Evolutionary conservation across 2,113 vertebrate species (phyloP).

Genomic region (Phoenicopterus ruber): DNA sequence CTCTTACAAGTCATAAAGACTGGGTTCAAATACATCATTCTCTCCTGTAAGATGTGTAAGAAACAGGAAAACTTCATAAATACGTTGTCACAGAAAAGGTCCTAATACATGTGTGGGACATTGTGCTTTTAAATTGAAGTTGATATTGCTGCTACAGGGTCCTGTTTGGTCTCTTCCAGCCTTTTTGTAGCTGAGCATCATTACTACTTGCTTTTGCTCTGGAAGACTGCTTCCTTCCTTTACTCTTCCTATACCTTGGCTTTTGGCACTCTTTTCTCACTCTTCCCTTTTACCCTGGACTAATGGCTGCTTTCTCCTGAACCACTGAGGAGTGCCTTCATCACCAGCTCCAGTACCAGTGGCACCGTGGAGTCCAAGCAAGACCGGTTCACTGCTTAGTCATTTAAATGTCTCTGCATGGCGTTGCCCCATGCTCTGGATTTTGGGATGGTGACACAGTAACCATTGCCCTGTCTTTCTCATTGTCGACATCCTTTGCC

Average conservation of each 20-base stretch:
- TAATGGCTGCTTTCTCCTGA: not conserved
- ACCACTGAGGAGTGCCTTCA: not conserved
- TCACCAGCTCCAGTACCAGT: not conserved
- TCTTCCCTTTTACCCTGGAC: not conserved
- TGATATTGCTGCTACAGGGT: not conserved
- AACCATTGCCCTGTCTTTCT: not conserved
- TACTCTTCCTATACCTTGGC: not conserved
- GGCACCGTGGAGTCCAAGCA: not conserved
- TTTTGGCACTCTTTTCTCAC: not conserved
- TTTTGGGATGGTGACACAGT: not conserved
- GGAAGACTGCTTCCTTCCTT: not conserved
- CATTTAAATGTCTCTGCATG: not conserved
- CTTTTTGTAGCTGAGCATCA: not conserved
- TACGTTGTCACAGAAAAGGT: not conserved
- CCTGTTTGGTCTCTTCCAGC: not conserved
- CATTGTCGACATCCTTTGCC: not conserved
- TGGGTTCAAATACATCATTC: not conserved
- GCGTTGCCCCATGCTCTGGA: accelerated
- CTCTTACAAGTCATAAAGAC: not conserved
- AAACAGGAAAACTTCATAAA: not conserved
- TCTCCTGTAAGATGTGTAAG: not conserved
- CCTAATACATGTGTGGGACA: not conserved
- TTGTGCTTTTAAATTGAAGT: not conserved
- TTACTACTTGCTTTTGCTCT: not conserved
- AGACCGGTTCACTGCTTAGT: not conserved